Percentiles rank a stretch among this genome's conserved stretches.
Evolutionary conservation across 2,113 vertebrate species (phyloP).

Genomic region (Cynocephalus volans): DNA sequence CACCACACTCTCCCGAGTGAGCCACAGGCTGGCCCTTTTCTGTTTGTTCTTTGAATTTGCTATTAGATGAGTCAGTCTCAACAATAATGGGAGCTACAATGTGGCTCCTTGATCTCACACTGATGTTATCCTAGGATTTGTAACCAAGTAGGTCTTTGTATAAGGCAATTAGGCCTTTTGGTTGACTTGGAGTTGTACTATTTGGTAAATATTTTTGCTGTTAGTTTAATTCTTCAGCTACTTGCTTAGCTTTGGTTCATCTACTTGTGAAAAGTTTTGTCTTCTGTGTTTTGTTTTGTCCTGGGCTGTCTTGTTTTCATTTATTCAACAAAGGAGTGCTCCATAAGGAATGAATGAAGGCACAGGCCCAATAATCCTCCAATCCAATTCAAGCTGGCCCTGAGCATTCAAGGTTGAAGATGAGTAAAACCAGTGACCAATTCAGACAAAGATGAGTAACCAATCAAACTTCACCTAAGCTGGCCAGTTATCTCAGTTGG

Average conservation of each 20-base stretch:
- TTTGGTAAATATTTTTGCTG: not conserved
- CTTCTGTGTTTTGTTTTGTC: not conserved
- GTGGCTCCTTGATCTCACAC: not conserved
- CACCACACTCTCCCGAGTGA: no score
- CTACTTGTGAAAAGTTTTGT: not conserved
- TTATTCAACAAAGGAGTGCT: not conserved
- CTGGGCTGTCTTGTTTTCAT: not conserved
- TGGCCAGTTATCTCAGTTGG: no score
- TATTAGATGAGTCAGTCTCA: not conserved
- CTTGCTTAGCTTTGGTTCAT: conserved; percentile 20
- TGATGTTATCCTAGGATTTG: not conserved
- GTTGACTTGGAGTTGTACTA: not conserved
- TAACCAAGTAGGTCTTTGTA: conserved; percentile 7
- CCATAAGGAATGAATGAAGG: not conserved
- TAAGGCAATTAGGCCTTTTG: not conserved
- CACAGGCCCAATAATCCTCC: not conserved
- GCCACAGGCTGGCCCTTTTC: not conserved
- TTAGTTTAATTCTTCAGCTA: conserved; percentile 54
- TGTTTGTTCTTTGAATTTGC: conserved; percentile 43
- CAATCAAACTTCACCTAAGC: not conserved
- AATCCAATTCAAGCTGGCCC: not conserved
- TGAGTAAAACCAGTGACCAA: not conserved
- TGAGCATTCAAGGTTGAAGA: not conserved
- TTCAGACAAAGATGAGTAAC: not conserved
- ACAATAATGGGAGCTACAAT: not conserved